These are phyloP conservation scores for Mandrillus leucophaeus DNA, from an alignment of 2,113 vertebrate genomes.

Conservation along the genomic window DNA sequence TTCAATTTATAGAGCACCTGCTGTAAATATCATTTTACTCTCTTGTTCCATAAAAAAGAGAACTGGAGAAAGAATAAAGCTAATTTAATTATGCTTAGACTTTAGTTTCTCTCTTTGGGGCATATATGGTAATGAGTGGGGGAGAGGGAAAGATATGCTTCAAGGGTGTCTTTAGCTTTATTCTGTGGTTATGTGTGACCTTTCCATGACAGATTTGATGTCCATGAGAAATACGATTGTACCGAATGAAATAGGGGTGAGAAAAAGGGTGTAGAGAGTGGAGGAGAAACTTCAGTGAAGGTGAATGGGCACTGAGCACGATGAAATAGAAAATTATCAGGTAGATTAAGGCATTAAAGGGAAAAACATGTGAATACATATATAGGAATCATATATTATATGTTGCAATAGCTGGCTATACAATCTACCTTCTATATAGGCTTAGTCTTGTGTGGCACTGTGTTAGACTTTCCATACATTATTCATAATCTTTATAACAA, in stretches of 20 bases:
- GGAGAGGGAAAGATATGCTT: background rate
- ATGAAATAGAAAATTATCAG: background rate
- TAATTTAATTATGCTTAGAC: background rate
- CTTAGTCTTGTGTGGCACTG: background rate
- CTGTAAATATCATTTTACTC: slow-evolving; percentile 17
- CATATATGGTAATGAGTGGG: background rate
- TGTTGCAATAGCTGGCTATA: background rate
- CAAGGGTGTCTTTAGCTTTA: background rate
- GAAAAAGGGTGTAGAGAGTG: background rate
- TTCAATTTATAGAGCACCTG: slow-evolving; percentile 17
- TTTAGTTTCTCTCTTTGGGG: slow-evolving; percentile 3
- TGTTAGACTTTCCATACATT: background rate
- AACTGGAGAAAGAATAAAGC: background rate
- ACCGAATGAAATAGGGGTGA: background rate
- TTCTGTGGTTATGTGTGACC: background rate
- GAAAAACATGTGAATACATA: background rate
- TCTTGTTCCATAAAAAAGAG: background rate
- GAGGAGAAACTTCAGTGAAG: background rate
- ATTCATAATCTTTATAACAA: background rate
- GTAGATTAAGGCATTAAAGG: background rate
- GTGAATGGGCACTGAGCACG: background rate
- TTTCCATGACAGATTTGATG: slow-evolving; percentile 3
- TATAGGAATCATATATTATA: background rate
- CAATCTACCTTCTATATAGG: background rate
- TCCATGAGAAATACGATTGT: background rate